A percentile compares a stretch with the other conserved stretches of the same genome.
phyloP scores from a whole-genome alignment of 1,140 invertebrate genomes.

The Mya arenaria region DNA sequence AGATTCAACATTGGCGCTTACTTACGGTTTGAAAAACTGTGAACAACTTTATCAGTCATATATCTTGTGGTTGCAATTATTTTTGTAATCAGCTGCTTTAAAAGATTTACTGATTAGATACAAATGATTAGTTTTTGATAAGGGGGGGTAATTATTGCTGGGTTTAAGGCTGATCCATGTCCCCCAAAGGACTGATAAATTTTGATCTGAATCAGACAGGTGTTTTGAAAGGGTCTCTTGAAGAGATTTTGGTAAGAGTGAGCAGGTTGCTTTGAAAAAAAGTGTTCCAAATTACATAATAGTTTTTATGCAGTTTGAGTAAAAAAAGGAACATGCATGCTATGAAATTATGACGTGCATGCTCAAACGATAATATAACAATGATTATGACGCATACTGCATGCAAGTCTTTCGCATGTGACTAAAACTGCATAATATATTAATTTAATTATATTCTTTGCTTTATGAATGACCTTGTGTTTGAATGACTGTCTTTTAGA shows the following conservation, averaged over 20 bases:
- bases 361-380: too few species aligned
- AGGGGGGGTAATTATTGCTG: not conserved
- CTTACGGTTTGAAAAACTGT: not conserved
- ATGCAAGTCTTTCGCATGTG: too few species aligned
- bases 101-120: not conserved
- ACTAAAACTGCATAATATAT: too few species aligned
- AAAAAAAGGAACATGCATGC: too few species aligned
- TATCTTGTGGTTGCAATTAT: not conserved
- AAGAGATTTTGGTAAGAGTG: not conserved
- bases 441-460: too few species aligned
- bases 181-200: not conserved
- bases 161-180: not conserved
- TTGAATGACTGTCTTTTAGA: too few species aligned
- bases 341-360: too few species aligned
- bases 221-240: not conserved
- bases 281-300: too few species aligned
- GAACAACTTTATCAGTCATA: not conserved
- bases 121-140: not conserved
- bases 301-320: too few species aligned
- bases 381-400: too few species aligned
- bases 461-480: too few species aligned
- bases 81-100: not conserved
- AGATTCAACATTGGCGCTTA: not conserved
- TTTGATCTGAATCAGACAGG: slow-evolving; percentile 1
- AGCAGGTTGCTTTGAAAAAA: too few species aligned